Conservation (phyloP, 2,888 invertebrate genomes). For the Sarcophaga variegata region DNA sequence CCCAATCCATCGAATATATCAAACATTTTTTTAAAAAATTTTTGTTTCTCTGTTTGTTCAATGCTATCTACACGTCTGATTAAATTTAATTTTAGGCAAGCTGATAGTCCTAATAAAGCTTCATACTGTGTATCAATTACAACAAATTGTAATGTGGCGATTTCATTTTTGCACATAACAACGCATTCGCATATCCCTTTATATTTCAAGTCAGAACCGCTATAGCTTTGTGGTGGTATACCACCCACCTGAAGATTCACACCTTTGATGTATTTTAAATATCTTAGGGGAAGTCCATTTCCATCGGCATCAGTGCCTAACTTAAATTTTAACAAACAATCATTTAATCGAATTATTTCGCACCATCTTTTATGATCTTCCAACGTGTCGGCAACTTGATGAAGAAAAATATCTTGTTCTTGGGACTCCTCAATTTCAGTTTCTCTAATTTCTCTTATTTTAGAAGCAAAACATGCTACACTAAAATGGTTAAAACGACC, state of each 20-base stretch:
- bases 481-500: conserved; percentile 44
- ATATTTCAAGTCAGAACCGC: conserved; percentile 52
- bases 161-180: conserved; percentile 56
- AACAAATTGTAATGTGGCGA: background rate
- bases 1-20: conserved; percentile 35
- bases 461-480: conserved; percentile 41
- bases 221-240: conserved; percentile 44
- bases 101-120: conserved; percentile 14
- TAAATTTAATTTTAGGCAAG: conserved; percentile 23
- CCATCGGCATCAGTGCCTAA: conserved; percentile 8
- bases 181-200: conserved; percentile 46
- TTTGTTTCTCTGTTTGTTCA: background rate
- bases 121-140: conserved; percentile 54
- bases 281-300: background rate
- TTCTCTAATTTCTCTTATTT: conserved; percentile 31
- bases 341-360: background rate
- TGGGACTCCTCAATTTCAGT: background rate
- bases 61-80: conserved; percentile 20
- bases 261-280: conserved; percentile 14
- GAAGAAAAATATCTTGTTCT: conserved; percentile 3
- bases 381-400: background rate
- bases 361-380: background rate
- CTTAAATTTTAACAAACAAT: conserved; percentile 28
- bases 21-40: background rate
- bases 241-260: background rate